A percentile compares a stretch with the other conserved stretches of the same genome.
phyloP scores from a whole-genome alignment of 2,888 invertebrate species.

The Homarus gammarus region DNA sequence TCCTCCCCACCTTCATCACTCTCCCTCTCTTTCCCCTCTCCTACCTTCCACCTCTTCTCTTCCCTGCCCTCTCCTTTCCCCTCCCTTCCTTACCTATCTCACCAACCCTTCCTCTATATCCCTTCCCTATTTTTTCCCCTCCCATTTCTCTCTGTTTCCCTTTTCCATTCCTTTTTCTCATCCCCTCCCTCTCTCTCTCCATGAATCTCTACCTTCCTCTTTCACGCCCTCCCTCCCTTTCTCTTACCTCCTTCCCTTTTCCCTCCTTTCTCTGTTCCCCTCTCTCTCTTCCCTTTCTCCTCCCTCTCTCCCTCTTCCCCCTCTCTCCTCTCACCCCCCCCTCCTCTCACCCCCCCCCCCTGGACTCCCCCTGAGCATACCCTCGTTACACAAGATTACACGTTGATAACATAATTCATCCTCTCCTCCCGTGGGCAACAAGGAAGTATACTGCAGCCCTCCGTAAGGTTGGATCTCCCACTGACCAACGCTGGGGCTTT shows the following conservation, averaged over 20 bases:
- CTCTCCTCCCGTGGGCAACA: not conserved
- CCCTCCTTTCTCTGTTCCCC: not conserved
- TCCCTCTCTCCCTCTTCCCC: slow-evolving; percentile 2
- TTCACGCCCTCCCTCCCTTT: not conserved
- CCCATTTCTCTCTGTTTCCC: not conserved
- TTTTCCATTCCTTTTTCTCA: not conserved
- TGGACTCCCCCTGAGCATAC: not conserved
- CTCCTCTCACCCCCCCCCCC: too few relatives aligned
- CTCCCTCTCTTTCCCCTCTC: too few relatives aligned
- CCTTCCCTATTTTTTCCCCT: not conserved
- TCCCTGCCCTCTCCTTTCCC: not conserved
- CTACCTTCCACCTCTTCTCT: too few relatives aligned
- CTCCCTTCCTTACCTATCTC: not conserved
- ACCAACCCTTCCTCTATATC: not conserved
- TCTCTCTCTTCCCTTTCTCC: not conserved
- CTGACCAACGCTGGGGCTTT: too few relatives aligned
- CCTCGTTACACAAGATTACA: not conserved
- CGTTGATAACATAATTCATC: not conserved
- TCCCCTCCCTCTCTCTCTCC: too few relatives aligned
- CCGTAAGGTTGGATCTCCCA: too few relatives aligned
- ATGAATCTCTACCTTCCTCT: not conserved
- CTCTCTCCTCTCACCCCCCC: not conserved
- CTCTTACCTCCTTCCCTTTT: slow-evolving; percentile 7
- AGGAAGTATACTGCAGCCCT: not conserved
- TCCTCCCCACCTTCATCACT: too few relatives aligned